These are phyloP conservation scores for Phasia obesa DNA, from an alignment of 2,888 invertebrate species.

Conservation along the genomic window DNA sequence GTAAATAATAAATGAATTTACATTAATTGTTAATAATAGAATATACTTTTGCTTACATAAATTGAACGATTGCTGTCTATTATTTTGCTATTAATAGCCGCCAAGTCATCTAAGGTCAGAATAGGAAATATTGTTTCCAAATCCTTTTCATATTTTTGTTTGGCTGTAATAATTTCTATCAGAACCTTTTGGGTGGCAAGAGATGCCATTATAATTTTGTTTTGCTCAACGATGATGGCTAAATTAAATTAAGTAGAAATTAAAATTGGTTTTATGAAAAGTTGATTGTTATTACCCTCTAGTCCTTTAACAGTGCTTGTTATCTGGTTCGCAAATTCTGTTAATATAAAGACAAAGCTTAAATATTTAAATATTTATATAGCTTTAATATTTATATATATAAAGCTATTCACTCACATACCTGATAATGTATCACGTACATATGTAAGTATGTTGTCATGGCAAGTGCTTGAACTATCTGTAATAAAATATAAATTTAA, in stretches of 20 bases:
- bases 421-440: neutral
- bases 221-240: constrained; percentile 1
- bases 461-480: constrained; percentile 9
- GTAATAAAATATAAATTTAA: constrained; percentile 1
- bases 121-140: neutral
- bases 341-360: constrained; percentile 1
- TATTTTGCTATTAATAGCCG: neutral
- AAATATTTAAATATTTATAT: neutral
- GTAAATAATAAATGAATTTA: neutral
- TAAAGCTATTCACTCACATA: constrained; percentile 1
- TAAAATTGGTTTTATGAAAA: constrained; percentile 3
- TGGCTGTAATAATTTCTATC: neutral
- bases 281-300: constrained; percentile 2
- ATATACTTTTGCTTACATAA: too few species aligned
- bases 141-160: constrained; percentile 1
- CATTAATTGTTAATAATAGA: too few species aligned
- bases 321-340: constrained; percentile 9
- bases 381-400: too few species aligned
- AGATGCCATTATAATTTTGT: constrained; percentile 1
- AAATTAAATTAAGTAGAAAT: neutral
- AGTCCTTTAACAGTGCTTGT: constrained; percentile 5
- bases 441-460: constrained; percentile 1
- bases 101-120: neutral
- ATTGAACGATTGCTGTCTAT: too few species aligned
- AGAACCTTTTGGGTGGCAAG: neutral